A percentile compares a stretch with the other conserved stretches of the same genome.
Evolutionary conservation across 2,888 invertebrate genomes (phyloP).

Genomic region (Lepetodrilus schrolli): DNA sequence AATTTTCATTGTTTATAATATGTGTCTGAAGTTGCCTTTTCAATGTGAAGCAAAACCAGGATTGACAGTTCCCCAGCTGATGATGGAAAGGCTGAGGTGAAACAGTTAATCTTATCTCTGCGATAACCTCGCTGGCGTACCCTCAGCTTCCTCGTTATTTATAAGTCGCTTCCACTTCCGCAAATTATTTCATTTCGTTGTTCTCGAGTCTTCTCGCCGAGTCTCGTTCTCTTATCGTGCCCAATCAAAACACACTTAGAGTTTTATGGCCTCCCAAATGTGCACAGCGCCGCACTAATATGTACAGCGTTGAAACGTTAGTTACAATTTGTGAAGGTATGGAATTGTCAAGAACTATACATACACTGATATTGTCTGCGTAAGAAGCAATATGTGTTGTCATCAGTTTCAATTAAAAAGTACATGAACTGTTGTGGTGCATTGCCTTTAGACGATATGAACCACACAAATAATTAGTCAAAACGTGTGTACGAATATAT

Average conservation of each 20-base stretch:
- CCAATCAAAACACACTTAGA: slow-evolving; percentile 25
- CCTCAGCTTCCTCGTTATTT: background rate
- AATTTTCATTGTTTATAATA: no score
- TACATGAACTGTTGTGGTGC: no score
- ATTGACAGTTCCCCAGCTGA: no score
- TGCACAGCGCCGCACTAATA: background rate
- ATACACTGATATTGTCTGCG: no score
- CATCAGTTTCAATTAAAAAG: no score
- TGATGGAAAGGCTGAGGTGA: background rate
- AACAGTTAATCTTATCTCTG: slow-evolving; percentile 14
- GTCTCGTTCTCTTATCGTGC: slow-evolving; percentile 7
- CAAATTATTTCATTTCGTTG: slow-evolving; percentile 12
- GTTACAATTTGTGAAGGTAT: slow-evolving; percentile 19
- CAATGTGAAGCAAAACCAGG: no score
- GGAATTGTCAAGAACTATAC: no score
- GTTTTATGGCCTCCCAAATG: slow-evolving; percentile 7
- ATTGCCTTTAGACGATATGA: no score
- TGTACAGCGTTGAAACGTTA: background rate
- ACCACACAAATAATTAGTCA: no score
- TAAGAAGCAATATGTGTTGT: no score
- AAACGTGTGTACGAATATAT: no score
- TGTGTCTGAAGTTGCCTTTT: no score
- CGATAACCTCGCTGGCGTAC: slow-evolving; percentile 8
- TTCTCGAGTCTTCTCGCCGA: slow-evolving; percentile 8
- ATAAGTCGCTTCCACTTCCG: slow-evolving; percentile 21